Conservation (phyloP, 2,113 vertebrate species). For the Uria aalge region DNA sequence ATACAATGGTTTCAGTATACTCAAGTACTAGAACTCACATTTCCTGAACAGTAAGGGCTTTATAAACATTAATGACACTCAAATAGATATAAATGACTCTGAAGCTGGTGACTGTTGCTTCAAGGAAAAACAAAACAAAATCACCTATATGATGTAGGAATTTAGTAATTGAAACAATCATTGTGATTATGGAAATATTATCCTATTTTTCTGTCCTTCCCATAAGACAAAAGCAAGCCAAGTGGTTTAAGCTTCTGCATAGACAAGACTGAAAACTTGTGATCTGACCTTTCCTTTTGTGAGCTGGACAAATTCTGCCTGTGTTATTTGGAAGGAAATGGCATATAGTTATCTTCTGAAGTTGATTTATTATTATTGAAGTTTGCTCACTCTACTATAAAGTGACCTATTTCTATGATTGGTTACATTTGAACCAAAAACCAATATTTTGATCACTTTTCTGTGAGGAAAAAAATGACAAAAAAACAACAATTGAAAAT, state of each 20-base stretch:
- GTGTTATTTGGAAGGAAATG: background rate
- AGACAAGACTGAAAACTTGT: background rate
- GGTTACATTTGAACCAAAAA: background rate
- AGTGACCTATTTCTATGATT: background rate
- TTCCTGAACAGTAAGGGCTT: background rate
- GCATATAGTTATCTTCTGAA: background rate
- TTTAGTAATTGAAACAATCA: background rate
- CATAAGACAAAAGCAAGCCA: background rate
- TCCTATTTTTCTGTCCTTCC: background rate
- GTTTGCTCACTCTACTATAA: background rate
- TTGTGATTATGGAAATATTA: background rate
- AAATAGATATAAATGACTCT: background rate
- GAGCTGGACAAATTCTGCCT: background rate
- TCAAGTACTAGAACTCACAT: background rate
- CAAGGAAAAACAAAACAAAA: background rate
- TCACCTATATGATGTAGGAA: background rate
- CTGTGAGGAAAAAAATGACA: background rate
- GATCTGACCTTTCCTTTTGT: background rate
- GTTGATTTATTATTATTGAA: background rate
- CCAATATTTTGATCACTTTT: background rate
- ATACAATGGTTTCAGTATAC: background rate
- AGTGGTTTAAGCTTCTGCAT: background rate
- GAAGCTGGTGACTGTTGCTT: background rate
- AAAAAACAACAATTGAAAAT: background rate
- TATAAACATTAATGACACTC: background rate